Evolutionary conservation across 2,888 invertebrate species (phyloP).

Genomic region (Drosophila pseudotalamancana): DNA sequence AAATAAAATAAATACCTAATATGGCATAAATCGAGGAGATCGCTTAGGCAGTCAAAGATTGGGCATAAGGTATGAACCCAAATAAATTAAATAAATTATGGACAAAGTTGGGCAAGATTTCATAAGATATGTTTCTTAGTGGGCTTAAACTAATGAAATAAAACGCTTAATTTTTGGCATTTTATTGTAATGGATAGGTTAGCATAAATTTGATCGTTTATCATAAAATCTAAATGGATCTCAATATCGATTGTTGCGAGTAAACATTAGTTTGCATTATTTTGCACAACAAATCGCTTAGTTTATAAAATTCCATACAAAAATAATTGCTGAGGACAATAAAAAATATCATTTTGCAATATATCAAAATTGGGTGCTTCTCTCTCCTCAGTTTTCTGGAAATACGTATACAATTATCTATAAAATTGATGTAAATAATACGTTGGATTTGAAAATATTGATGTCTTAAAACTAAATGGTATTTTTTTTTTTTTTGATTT

Average conservation of each 20-base stretch:
- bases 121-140: background rate
- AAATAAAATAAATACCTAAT: conserved; percentile 49
- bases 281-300: conserved; percentile 18
- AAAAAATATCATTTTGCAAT: conserved; percentile 30
- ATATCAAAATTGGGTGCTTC: conserved; percentile 26
- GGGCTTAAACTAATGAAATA: conserved; percentile 7
- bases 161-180: conserved; percentile 38
- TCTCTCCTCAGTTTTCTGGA: background rate
- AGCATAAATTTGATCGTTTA: conserved; percentile 1
- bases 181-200: conserved; percentile 43
- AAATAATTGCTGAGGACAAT: conserved; percentile 25
- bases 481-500: conserved; percentile 41
- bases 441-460: conserved; percentile 22
- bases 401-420: conserved; percentile 10
- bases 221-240: background rate
- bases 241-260: background rate
- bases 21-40: conserved; percentile 58
- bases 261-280: too few relatives aligned
- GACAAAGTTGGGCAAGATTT: conserved; percentile 24
- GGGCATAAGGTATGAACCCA: conserved; percentile 12
- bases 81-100: conserved; percentile 28
- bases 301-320: conserved; percentile 31
- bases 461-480: conserved; percentile 44
- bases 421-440: conserved; percentile 40
- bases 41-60: conserved; percentile 30